Evolutionary conservation across 1,140 invertebrate species (phyloP).

Genomic region (Hyles euphorbiae): DNA sequence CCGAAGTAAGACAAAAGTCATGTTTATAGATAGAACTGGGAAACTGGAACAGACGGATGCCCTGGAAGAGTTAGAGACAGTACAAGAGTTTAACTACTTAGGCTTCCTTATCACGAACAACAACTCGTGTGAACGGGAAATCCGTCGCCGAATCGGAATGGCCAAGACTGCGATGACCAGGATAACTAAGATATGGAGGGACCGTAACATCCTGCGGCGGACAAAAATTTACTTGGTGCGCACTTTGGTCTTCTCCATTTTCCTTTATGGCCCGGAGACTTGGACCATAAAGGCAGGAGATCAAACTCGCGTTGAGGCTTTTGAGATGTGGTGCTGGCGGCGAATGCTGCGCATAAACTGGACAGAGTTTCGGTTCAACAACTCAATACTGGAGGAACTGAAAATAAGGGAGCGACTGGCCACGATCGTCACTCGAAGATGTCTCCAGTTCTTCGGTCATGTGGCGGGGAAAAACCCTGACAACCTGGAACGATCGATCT

Average conservation of each 20-base stretch:
- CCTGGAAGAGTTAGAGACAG: too few relatives aligned
- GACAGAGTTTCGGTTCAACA: slow-evolving; percentile 21
- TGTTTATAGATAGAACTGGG: too few relatives aligned
- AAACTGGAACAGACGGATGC: too few relatives aligned
- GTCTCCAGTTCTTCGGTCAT: slow-evolving; percentile 15
- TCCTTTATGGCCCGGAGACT: slow-evolving; percentile 27
- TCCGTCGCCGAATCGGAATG: slow-evolving; percentile 12
- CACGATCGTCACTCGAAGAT: slow-evolving; percentile 5
- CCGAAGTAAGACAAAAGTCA: too few relatives aligned
- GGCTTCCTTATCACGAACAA: too few relatives aligned
- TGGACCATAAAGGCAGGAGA: slow-evolving; percentile 25
- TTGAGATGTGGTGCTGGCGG: slow-evolving; percentile 34
- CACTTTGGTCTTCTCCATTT: slow-evolving; percentile 22
- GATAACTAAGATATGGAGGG: slow-evolving; percentile 16
- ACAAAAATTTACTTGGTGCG: slow-evolving; percentile 14
- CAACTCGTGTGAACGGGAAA: slow-evolving; percentile 8
- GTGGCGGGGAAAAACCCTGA: neutral
- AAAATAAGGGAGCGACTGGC: slow-evolving; percentile 5
- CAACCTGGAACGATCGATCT: neutral
- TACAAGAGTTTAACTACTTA: too few relatives aligned
- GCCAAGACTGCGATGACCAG: slow-evolving; percentile 18
- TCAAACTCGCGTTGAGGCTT: slow-evolving; percentile 23
- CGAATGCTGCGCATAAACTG: slow-evolving; percentile 21
- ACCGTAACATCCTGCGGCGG: slow-evolving; percentile 8
- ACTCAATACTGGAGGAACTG: slow-evolving; percentile 10